Evolutionary conservation across 1,140 invertebrate species (phyloP).

Genomic region (Archegozetes longisetosus): DNA sequence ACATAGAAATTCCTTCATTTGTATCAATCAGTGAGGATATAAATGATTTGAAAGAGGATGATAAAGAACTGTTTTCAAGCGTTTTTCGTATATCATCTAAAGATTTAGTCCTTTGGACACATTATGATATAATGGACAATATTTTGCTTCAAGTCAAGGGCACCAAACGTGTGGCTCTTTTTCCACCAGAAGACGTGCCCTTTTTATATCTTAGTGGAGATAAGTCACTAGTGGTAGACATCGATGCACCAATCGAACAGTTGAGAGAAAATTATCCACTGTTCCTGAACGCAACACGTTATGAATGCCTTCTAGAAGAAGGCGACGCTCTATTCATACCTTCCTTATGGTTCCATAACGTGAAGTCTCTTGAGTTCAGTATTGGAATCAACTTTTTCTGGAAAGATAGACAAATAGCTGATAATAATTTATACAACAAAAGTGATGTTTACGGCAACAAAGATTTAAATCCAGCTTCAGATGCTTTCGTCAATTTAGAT

Average conservation of each 20-base stretch:
- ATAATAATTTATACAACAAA: slow-evolving; percentile 33
- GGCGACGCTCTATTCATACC: slow-evolving; percentile 46
- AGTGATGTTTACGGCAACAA: slow-evolving; percentile 43
- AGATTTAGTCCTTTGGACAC: slow-evolving; percentile 40
- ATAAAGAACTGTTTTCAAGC: slow-evolving; percentile 37
- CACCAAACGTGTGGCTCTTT: slow-evolving; percentile 37
- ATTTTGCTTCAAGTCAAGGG: slow-evolving; percentile 39
- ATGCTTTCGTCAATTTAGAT: slow-evolving; percentile 34
- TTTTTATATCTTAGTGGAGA: slow-evolving; percentile 41
- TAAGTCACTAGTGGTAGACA: slow-evolving; percentile 40
- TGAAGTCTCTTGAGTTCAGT: slow-evolving; percentile 34
- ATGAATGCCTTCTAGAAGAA: slow-evolving; percentile 33
- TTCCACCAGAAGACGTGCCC: slow-evolving; percentile 35
- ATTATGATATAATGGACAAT: slow-evolving; percentile 48
- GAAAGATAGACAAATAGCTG: slow-evolving; percentile 24
- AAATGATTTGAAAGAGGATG: not conserved
- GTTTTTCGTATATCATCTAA: slow-evolving; percentile 39
- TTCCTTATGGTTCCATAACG: slow-evolving; percentile 45
- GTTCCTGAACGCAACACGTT: slow-evolving; percentile 30
- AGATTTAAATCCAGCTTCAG: slow-evolving; percentile 33
- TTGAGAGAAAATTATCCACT: slow-evolving; percentile 32
- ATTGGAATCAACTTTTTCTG: slow-evolving; percentile 44
- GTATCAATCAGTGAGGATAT: slow-evolving; percentile 24
- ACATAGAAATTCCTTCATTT: slow-evolving; percentile 34
- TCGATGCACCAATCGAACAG: slow-evolving; percentile 34